Base-by-base conservation (phyloP, 2,888 invertebrate genomes). In the Diloba caeruleocephala region DNA sequence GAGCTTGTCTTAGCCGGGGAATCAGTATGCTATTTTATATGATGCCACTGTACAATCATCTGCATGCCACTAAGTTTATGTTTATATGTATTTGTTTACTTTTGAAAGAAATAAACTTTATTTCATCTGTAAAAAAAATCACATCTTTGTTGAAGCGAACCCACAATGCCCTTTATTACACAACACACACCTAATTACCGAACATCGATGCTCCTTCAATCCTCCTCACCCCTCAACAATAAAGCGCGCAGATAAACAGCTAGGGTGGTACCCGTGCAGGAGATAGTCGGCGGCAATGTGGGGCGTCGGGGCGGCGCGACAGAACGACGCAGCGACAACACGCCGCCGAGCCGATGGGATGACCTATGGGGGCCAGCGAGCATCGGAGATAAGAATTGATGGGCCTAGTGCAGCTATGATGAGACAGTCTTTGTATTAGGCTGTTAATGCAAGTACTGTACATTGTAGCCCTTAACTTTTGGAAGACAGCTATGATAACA, bases 241-340 rank as follows among this genome's bases (percentile, higher is more conserved):
- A 65, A 64, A 49, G 66, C 51, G 29, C 28, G 65, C 31, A 57
- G 60, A 60, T 50, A 66, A 59, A 65, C 60, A 51, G 43, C n/a
- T 38, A 9, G 39, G 48, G 28, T 15, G 53, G 31, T 46, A 17
- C 25, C 26, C 29, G 26, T n/a, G 32, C 36, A 26, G 32, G 21
- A 21, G 23, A 23, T 41, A 46, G 46, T 49, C 42, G 68, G 68
- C 68, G 63, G 56, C 74, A 58, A 28, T 38, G 50, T 42, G 64
- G 58, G 66, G 64, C 48, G 63, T 67, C 55, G 42, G 32, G 32
- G 43, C 62, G 62, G 39, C 62, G 68, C 67, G 74, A 39, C 72
- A 38, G 52, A 46, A 55, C 50, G 46, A 51, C 39, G 48, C 49
- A 45, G 31, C 66, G 67, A 33, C 39, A 21, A 42, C 44, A 14